phyloP scores from a whole-genome alignment of 2,888 invertebrate species.

The Diaprepes abbreviatus region DNA sequence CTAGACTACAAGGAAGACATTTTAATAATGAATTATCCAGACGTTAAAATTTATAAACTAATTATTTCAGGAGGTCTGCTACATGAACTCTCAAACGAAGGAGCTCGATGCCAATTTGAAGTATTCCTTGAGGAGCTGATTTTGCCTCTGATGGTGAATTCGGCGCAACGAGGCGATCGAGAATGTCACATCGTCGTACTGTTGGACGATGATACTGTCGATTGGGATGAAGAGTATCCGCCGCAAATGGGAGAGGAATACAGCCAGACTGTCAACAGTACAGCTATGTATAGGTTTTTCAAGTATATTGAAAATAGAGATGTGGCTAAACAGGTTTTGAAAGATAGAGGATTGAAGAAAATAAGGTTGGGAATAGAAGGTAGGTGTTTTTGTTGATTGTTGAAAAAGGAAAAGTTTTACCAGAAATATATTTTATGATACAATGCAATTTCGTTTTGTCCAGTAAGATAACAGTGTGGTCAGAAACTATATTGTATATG shows the following conservation, averaged over 20 bases:
- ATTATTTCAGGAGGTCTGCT: conserved; percentile 83
- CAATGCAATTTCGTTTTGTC: too few species aligned
- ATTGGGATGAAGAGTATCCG: conserved; percentile 99
- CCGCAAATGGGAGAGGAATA: conserved; percentile 99
- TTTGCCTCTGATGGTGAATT: conserved; percentile 95
- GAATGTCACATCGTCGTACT: conserved; percentile 98
- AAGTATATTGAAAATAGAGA: conserved; percentile 99
- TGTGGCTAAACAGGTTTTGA: conserved; percentile 98
- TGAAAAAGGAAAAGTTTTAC: too few species aligned
- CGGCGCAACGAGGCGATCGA: conserved; percentile 93
- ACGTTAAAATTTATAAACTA: too few species aligned
- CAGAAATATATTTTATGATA: too few species aligned
- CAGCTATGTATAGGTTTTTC: conserved; percentile 97
- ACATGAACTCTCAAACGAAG: conserved; percentile 98
- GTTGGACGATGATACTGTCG: conserved; percentile 94
- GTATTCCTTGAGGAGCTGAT: conserved; percentile 95
- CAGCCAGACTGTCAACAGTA: conserved; percentile 96
- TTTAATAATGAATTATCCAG: too few species aligned
- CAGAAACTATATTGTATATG: too few species aligned
- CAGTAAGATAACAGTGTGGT: too few species aligned
- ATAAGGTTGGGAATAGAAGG: conserved; percentile 98
- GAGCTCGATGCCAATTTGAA: conserved; percentile 97
- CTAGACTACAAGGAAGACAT: too few species aligned
- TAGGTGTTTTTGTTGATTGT: too few species aligned
- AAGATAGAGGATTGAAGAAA: conserved; percentile 98